Evolutionary conservation across 2,888 invertebrate species (phyloP), one percentile per base, ranked within the genome.

Genomic region (Lasioglossum calceatum): DNA sequence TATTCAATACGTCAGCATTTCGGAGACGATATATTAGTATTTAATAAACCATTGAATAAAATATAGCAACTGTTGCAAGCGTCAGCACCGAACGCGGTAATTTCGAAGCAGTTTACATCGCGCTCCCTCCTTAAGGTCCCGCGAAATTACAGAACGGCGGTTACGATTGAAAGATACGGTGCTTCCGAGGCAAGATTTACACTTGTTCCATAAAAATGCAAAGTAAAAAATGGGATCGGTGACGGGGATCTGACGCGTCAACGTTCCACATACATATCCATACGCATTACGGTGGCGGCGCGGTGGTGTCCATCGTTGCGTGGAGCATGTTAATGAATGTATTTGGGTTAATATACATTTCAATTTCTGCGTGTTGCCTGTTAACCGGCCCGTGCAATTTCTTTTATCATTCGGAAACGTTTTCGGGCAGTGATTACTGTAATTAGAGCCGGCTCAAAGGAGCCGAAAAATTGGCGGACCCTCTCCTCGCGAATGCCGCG

Each of bases 261-360:
- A 23, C 23, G 70, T 23, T 23, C 70, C 8, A 12, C n/a, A 36
- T 70, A 39, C 39, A 39, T 39, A 39, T 70, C 64, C 16, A 5
- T 39, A 70, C n/a, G 23, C 23, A 39, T 39, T 70, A 70, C 70
- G 32, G 27, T 5, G 61, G n/a, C 61, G 58, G 23, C 4, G 64
- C 32, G 32, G 32, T n/a, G 39, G 39, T 42, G 70, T 70, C 39
- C 39, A 39, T 39, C 70, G 70, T 70, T 70, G 42, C 76, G 72
- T 32, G 39, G 44, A 74, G 32, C 58, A 70, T 70, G 70, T 42
- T 70, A 70, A 70, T 39, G n/a, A 70, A 70, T 70, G 70, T 70
- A 70, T 70, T 39, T 70, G 70, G 70, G 70, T 70, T 70, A 70
- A 70, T 70, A 70, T 70, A 70, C 70, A 70, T 70, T 70, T 70